Percentiles rank a stretch among this genome's conserved stretches.
Conservation (phyloP, 2,888 invertebrate species). For the Ganaspis brasiliensis region DNA sequence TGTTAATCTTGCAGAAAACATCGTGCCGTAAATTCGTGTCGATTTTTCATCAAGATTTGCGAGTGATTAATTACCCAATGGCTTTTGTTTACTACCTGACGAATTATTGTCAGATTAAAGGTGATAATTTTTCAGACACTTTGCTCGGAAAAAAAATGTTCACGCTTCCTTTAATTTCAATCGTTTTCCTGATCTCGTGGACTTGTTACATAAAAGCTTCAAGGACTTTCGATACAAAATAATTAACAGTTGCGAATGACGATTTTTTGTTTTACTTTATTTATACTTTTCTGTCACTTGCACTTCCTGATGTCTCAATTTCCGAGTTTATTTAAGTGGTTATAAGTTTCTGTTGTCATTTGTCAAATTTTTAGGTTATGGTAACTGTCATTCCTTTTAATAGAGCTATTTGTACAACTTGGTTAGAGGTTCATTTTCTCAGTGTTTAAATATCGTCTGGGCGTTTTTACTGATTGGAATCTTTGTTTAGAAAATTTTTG, state of each 20-base stretch:
- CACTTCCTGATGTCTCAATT: not conserved
- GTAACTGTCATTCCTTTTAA: no score
- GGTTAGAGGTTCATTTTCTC: no score
- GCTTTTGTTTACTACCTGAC: not conserved
- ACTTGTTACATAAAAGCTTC: not conserved
- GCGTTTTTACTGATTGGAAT: not conserved
- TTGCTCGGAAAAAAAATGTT: not conserved
- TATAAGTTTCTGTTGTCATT: no score
- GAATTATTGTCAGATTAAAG: not conserved
- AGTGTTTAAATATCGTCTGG: not conserved
- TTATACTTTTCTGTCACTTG: not conserved
- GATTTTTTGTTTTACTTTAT: not conserved
- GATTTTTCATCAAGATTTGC: conserved; percentile 4
- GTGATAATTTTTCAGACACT: no score
- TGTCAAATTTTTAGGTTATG: no score
- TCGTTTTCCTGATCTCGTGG: not conserved
- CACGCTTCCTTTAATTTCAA: conserved; percentile 20
- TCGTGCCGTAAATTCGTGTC: not conserved
- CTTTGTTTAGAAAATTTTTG: conserved; percentile 23
- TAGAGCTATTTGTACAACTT: no score
- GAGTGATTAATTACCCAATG: conserved; percentile 5
- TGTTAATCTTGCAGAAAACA: conserved; percentile 9
- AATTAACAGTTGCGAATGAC: conserved; percentile 19
- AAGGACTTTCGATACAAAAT: not conserved
- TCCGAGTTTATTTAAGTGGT: no score